These are phyloP conservation scores for Chunga burmeisteri DNA, from an alignment of 2,113 vertebrate species.

Conservation along the genomic window DNA sequence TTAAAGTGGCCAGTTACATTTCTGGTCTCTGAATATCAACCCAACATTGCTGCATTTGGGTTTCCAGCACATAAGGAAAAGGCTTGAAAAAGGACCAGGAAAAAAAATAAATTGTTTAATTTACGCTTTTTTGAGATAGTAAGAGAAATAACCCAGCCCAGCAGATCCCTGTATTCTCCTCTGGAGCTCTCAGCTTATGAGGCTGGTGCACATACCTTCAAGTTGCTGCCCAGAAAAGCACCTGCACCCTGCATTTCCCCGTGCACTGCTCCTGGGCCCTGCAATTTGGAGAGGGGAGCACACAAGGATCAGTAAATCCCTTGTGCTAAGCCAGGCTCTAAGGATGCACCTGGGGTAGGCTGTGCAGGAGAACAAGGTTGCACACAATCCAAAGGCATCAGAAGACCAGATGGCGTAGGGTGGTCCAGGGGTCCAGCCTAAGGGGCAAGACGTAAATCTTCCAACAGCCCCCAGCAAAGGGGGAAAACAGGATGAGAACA, in stretches of 20 bases:
- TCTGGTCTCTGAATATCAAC: background rate
- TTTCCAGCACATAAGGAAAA: background rate
- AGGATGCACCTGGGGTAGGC: background rate
- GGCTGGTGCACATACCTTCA: background rate
- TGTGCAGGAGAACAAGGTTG: background rate
- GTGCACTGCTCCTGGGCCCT: rapidly evolving
- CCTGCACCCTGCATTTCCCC: background rate
- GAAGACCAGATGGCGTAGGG: rapidly evolving
- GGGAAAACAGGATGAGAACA: background rate
- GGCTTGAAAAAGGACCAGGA: background rate
- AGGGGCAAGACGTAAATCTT: background rate
- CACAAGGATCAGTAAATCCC: background rate
- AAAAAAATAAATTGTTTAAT: background rate
- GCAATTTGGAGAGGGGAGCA: rapidly evolving
- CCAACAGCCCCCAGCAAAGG: background rate
- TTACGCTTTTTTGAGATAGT: background rate
- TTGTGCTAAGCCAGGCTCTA: rapidly evolving
- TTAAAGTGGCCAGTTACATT: background rate
- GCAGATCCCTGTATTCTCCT: background rate
- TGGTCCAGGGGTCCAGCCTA: background rate
- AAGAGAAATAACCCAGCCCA: background rate
- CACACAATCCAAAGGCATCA: rapidly evolving
- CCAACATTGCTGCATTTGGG: background rate
- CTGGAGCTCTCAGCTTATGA: background rate
- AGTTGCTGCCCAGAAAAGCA: background rate